These are phyloP conservation scores for Teleogryllus oceanicus DNA, from an alignment of 2,888 invertebrate species.

Conservation along the genomic window DNA sequence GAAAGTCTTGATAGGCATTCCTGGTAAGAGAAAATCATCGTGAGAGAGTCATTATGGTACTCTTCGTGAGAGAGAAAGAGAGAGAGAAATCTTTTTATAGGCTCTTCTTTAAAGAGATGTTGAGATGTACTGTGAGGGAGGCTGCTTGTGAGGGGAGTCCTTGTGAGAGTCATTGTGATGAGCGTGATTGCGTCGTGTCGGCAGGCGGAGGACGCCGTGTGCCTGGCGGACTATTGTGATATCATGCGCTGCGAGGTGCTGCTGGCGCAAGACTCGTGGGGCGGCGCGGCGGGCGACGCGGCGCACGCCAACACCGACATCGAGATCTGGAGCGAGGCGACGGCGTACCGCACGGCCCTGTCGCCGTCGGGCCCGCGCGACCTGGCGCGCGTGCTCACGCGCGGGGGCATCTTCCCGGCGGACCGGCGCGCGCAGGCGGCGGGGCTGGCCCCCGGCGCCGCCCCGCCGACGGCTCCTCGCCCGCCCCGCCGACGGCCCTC, in stretches of 20 bases:
- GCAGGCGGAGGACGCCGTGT: conserved; percentile 87
- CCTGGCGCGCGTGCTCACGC: conserved; percentile 50
- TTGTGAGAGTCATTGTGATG: too few relatives aligned
- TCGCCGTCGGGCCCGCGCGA: conserved; percentile 51
- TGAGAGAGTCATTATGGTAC: too few relatives aligned
- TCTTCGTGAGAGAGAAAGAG: too few relatives aligned
- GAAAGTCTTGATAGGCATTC: too few relatives aligned
- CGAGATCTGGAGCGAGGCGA: conserved; percentile 78
- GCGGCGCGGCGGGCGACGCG: conserved; percentile 48
- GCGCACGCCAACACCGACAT: conserved; percentile 65
- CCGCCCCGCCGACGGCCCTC: conserved; percentile 19
- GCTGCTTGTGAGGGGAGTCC: too few relatives aligned
- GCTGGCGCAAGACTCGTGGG: conserved; percentile 59
- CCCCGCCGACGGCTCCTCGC: not conserved
- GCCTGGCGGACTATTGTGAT: conserved; percentile 92
- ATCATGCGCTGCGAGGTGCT: conserved; percentile 92
- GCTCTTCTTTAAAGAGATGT: too few relatives aligned
- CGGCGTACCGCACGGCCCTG: conserved; percentile 63
- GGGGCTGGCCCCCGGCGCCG: conserved; percentile 41
- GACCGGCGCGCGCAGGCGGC: conserved; percentile 18
- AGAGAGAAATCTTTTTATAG: too few relatives aligned
- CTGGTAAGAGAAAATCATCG: too few relatives aligned
- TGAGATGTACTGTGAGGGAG: too few relatives aligned
- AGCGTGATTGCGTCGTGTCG: conserved; percentile 31
- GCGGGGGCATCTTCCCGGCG: conserved; percentile 31